Evolutionary conservation across 2,888 invertebrate genomes (phyloP).

Genomic region (Dorcus hopei): DNA sequence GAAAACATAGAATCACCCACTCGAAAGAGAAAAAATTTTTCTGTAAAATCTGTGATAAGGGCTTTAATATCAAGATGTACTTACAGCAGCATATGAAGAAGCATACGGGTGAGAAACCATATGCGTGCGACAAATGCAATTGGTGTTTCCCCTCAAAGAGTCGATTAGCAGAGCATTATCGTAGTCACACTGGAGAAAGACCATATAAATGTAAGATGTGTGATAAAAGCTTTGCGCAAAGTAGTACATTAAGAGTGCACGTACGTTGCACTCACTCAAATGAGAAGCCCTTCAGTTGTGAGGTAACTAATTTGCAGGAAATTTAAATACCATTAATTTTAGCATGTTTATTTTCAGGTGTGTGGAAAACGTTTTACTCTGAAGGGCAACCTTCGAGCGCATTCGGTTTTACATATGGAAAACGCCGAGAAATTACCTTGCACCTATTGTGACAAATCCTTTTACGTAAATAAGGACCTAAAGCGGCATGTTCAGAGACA

Average conservation of each 20-base stretch:
- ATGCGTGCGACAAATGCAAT: conserved; percentile 43
- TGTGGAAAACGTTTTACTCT: conserved; percentile 35
- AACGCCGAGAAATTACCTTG: conserved; percentile 29
- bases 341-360: too few species aligned
- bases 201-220: conserved; percentile 37
- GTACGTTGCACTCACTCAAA: conserved; percentile 32
- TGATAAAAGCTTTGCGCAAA: conserved; percentile 34
- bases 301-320: conserved; percentile 16
- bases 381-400: conserved; percentile 36
- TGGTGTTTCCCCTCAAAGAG: conserved; percentile 42
- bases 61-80: conserved; percentile 41
- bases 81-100: conserved; percentile 43
- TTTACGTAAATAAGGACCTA: too few species aligned
- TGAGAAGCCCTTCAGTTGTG: conserved; percentile 35
- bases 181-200: conserved; percentile 37
- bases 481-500: too few species aligned
- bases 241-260: conserved; percentile 34
- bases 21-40: conserved; percentile 39
- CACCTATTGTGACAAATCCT: conserved; percentile 30
- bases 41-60: conserved; percentile 41
- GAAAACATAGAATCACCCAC: conserved; percentile 40
- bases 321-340: too few species aligned
- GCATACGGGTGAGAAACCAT: conserved; percentile 43
- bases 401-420: conserved; percentile 33
- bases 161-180: conserved; percentile 37